phyloP scores from a whole-genome alignment of 1,140 invertebrate species.

The Plodia interpunctella region DNA sequence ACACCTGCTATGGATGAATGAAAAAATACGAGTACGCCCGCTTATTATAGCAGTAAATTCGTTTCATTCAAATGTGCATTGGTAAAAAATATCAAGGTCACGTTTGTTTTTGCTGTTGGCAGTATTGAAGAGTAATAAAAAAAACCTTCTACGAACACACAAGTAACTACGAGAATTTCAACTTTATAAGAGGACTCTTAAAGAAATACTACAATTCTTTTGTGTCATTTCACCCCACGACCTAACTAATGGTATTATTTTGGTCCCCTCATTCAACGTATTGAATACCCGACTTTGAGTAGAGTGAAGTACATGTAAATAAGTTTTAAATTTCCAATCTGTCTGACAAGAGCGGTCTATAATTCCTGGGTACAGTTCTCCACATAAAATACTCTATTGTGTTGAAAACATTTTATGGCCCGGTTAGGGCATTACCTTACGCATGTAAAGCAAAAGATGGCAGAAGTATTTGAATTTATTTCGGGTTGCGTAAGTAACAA shows the following conservation, averaged over 20 bases:
- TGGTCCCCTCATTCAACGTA: background rate
- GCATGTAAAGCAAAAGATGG: slow-evolving; percentile 28
- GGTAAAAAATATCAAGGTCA: no score
- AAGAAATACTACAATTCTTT: slow-evolving; percentile 2
- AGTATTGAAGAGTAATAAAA: no score
- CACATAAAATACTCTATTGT: slow-evolving; percentile 43
- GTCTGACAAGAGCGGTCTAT: slow-evolving; percentile 18
- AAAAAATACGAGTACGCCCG: background rate
- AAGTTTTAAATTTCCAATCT: slow-evolving; percentile 24
- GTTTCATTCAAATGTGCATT: no score
- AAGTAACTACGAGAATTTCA: background rate
- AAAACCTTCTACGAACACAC: no score
- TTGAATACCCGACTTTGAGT: background rate
- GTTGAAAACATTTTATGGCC: slow-evolving; percentile 51
- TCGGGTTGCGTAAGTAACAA: slow-evolving; percentile 25
- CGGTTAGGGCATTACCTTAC: slow-evolving; percentile 37
- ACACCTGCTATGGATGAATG: slow-evolving; percentile 13
- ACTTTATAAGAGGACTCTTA: slow-evolving; percentile 13
- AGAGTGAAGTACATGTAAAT: slow-evolving; percentile 21
- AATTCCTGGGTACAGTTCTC: slow-evolving; percentile 24
- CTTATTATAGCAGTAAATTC: no score
- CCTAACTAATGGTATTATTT: slow-evolving; percentile 10
- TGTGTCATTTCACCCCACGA: slow-evolving; percentile 2
- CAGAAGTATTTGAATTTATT: slow-evolving; percentile 27
- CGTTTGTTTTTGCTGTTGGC: no score